Evolutionary conservation across 2,888 invertebrate species (phyloP).

Genomic region (Cephus pulcher): DNA sequence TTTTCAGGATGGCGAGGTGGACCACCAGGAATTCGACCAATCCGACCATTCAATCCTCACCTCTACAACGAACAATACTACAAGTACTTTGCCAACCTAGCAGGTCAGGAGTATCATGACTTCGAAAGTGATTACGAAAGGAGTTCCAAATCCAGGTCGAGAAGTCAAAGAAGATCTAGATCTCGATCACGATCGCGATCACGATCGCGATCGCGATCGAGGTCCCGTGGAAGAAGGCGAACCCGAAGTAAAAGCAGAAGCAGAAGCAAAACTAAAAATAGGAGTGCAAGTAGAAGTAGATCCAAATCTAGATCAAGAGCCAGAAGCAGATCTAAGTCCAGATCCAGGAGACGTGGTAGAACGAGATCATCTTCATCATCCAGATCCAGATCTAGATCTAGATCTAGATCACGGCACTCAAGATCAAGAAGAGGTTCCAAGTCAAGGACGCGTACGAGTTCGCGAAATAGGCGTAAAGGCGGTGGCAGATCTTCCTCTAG

Average conservation of each 20-base stretch:
- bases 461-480: conserved; percentile 40
- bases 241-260: conserved; percentile 39
- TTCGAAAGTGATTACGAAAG: conserved; percentile 64
- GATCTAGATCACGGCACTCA: conserved; percentile 30
- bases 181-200: conserved; percentile 45
- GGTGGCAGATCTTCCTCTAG: conserved; percentile 41
- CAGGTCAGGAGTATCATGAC: conserved; percentile 70
- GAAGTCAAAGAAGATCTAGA: conserved; percentile 53
- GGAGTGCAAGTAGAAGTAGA: conserved; percentile 26
- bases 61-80: conserved; percentile 68
- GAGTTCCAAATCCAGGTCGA: conserved; percentile 43
- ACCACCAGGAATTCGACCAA: conserved; percentile 29
- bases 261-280: conserved; percentile 30
- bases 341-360: conserved; percentile 26
- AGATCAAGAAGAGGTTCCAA: conserved; percentile 16
- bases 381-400: conserved; percentile 42
- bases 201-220: conserved; percentile 45
- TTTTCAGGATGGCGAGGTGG: conserved; percentile 36
- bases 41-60: conserved; percentile 59
- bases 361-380: conserved; percentile 42
- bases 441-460: conserved; percentile 48
- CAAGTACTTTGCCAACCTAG: conserved; percentile 74
- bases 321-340: conserved; percentile 21
- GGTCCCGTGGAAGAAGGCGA: conserved; percentile 35
- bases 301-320: conserved; percentile 40